Conservation (phyloP, 2,113 vertebrate genomes). For the Caranx melampygus region DNA sequence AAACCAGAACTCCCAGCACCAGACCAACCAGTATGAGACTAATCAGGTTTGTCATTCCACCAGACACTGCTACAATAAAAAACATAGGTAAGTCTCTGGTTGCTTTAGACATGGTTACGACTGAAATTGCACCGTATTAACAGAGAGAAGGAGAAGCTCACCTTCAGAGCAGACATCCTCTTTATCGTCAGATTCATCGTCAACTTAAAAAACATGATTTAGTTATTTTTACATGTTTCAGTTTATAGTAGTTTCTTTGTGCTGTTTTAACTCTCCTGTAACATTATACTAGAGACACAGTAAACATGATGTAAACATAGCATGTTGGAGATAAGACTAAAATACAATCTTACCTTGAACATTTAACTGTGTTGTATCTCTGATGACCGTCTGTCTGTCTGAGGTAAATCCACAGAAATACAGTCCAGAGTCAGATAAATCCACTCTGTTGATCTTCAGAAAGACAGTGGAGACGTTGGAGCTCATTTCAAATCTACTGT, state of each 20-base stretch:
- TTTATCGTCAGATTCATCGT: no score
- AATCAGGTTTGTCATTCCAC: neutral
- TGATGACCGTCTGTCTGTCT: neutral
- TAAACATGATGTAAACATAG: no score
- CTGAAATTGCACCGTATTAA: neutral
- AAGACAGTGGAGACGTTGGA: neutral
- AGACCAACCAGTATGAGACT: neutral
- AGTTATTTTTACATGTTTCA: no score
- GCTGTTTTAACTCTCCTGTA: no score
- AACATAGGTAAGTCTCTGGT: neutral
- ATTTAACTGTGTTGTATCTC: neutral
- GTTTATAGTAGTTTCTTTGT: no score
- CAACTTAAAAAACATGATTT: no score
- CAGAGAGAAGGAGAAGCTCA: no score
- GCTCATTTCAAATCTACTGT: neutral
- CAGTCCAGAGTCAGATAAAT: fast-evolving
- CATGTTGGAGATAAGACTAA: no score
- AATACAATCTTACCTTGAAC: slow-evolving; percentile 28
- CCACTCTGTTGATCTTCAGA: slow-evolving; percentile 3
- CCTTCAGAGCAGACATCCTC: no score
- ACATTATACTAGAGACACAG: no score
- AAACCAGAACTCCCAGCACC: slow-evolving; percentile 10
- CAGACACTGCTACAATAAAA: neutral
- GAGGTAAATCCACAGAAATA: slow-evolving; percentile 20
- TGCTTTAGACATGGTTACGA: fast-evolving